phyloP scores from a whole-genome alignment of 2,888 invertebrate genomes.

The Aspidiotus rigidus region DNA sequence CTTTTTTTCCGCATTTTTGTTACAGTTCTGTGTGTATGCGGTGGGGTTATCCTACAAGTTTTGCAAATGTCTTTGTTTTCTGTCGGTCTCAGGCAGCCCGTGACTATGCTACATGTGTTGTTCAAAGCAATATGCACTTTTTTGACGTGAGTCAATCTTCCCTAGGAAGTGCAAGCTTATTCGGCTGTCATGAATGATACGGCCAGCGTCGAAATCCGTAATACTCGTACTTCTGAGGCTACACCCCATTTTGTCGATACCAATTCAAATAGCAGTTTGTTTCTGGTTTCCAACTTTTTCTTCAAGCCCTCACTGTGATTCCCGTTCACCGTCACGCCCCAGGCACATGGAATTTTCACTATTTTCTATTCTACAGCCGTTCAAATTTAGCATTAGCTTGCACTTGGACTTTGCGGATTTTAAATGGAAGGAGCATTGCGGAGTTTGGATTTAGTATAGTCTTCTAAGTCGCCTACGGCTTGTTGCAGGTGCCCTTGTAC shows the following conservation, averaged over 20 bases:
- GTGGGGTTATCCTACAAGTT: not conserved
- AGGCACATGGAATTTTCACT: constrained; percentile 35
- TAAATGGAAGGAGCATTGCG: constrained; percentile 30
- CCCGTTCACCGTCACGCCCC: constrained; percentile 36
- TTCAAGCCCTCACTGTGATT: constrained; percentile 35
- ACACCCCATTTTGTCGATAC: constrained; percentile 34
- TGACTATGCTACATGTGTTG: not conserved
- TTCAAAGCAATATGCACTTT: not conserved
- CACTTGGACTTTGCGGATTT: constrained; percentile 31
- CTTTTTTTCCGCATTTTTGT: not conserved
- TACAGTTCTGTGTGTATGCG: not conserved
- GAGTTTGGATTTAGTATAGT: constrained; percentile 32
- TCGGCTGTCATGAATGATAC: constrained; percentile 28
- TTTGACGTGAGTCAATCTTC: not conserved
- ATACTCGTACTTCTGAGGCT: constrained; percentile 31
- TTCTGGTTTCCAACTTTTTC: constrained; percentile 35
- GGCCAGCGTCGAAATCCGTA: constrained; percentile 28
- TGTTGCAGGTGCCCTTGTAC: constrained; percentile 20
- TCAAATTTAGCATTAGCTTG: constrained; percentile 33
- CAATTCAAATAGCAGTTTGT: constrained; percentile 36
- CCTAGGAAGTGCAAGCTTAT: too few species aligned
- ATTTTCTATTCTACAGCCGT: constrained; percentile 29
- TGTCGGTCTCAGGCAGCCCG: not conserved
- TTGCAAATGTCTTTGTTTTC: not conserved
- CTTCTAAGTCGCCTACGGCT: constrained; percentile 15